Evolutionary conservation across 2,113 vertebrate species (phyloP), one percentile per base, ranked within the genome.

Genomic region (Lonchura striata): DNA sequence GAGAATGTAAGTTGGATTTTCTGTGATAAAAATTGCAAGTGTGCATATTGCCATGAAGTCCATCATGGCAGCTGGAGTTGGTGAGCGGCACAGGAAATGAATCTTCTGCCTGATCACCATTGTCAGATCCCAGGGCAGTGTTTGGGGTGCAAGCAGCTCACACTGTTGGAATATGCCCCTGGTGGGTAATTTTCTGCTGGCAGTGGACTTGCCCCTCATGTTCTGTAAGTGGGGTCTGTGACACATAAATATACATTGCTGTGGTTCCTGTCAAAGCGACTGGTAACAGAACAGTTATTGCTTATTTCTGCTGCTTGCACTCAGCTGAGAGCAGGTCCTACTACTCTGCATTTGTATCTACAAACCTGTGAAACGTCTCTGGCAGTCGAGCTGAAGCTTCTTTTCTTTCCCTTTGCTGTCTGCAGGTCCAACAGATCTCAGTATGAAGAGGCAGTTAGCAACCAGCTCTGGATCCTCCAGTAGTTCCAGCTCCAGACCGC

Each of bases 371-470:
- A 92, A 83, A 59, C 0, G 0, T 84, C 56, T 65, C 57, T 69
- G 61, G 31, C 65, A 77, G 63, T 1, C 0, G 28, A 33, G 49
- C 33, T 97, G 75, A 97, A 84, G 46, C 54, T 82, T 84, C 64
- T 86, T 54, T 72, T 41, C 61, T 76, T 81, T 88, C 23, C 54
- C 21, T 88, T 96, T 88, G 35, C 84, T 49, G 52, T 92, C 82
- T 41, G 83, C 97, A 99, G 99, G 99, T 97, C 99, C 99, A 81
- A 99, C 99, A 65, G 99, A 99, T 98, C 98, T 99, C 97, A 99
- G 99, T 97, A 99, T 99, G 99, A 99, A 99, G 98, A 98, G 99
- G 88, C 98, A 98, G 93, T 95, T 99, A 97, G 98, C 98, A 16
- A 98, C 98, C 50, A 99, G 98, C 97, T 99, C 99, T 68, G 98